Evolutionary conservation across 2,797 vertebrate species (phyloP).

Genomic region (Anomalospiza imberbis): DNA sequence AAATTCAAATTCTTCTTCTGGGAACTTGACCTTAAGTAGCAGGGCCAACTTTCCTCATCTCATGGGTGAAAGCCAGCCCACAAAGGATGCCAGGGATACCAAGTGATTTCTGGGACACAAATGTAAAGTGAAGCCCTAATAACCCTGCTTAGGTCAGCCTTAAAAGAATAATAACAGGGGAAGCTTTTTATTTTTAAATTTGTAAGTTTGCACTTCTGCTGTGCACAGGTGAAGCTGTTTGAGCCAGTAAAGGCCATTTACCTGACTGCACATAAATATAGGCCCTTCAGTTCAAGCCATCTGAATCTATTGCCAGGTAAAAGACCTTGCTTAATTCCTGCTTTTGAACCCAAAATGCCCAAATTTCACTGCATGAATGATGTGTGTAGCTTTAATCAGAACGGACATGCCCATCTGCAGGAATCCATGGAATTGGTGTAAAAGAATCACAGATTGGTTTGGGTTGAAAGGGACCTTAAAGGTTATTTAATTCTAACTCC

Average conservation of each 20-base stretch:
- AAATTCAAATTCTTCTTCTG: conserved; percentile 16
- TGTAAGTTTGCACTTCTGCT: neutral
- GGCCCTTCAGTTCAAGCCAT: neutral
- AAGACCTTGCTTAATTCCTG: neutral
- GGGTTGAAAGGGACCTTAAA: neutral
- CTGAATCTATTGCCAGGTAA: neutral
- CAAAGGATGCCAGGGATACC: neutral
- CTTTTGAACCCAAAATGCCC: neutral
- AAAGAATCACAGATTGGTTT: neutral
- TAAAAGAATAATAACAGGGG: neutral
- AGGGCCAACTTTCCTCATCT: neutral
- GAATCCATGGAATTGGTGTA: neutral
- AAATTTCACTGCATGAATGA: neutral
- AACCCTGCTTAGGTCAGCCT: neutral
- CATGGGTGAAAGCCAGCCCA: neutral
- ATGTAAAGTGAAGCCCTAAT: neutral
- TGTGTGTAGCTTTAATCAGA: neutral
- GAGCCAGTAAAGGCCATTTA: neutral
- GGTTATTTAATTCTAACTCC: neutral
- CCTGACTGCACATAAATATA: neutral
- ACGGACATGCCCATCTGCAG: neutral
- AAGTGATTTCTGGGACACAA: neutral
- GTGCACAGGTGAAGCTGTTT: neutral
- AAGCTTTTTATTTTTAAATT: neutral
- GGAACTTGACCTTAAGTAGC: neutral